Percentiles rank a stretch among this genome's conserved stretches.
phyloP scores from a whole-genome alignment of 2,797 vertebrate species.

The Rhodeus uyekii region DNA sequence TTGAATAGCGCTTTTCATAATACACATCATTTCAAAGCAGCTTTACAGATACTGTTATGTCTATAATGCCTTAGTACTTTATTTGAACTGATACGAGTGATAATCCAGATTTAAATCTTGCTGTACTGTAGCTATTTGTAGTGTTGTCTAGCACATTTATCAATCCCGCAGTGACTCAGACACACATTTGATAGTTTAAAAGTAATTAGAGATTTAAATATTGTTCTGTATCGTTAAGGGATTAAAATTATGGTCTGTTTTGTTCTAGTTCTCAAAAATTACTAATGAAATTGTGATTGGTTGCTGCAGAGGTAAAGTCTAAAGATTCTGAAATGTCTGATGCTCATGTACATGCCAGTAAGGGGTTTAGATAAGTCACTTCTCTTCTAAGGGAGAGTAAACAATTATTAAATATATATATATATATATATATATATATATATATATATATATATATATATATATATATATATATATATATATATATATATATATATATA shows the following conservation, averaged over 20 bases:
- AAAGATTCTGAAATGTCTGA: not conserved
- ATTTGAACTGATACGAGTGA: not conserved
- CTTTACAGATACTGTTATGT: not conserved
- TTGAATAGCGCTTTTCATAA: not conserved
- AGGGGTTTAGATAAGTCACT: not conserved
- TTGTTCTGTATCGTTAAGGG: not conserved
- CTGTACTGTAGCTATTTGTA: not conserved
- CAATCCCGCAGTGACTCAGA: not conserved
- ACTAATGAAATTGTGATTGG: not conserved
- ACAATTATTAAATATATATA: no score
- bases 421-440: no score
- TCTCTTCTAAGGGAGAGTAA: not conserved
- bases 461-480: no score
- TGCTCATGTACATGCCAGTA: not conserved
- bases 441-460: no score
- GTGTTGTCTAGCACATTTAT: not conserved
- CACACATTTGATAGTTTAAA: not conserved
- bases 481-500: no score
- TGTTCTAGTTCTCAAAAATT: not conserved
- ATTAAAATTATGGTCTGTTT: not conserved
- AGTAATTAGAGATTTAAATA: not conserved
- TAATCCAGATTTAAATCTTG: not conserved
- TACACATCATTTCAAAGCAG: not conserved
- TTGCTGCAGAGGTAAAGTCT: no score
- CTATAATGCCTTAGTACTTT: not conserved